Conservation (phyloP, 92 coral and sea anemone species). For the Montipora capitata region DNA sequence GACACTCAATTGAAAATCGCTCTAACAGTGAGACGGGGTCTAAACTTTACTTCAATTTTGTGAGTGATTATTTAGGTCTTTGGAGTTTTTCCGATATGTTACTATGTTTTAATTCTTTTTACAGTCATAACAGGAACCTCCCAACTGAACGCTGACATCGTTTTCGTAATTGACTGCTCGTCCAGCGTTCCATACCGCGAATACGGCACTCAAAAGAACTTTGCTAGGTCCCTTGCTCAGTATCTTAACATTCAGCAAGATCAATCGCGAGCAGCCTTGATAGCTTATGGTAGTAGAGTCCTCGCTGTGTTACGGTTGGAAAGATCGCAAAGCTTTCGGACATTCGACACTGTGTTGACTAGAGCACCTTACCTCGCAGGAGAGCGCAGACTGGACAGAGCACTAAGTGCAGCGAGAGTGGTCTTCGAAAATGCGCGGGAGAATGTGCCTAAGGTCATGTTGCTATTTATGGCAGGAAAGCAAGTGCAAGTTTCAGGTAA, state of each 20-base stretch:
- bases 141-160: conserved; percentile 40
- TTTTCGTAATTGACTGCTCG: conserved; percentile 41
- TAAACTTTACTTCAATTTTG: no score
- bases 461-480: conserved; percentile 83
- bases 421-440: conserved; percentile 54
- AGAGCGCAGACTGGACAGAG: conserved; percentile 71
- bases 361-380: conserved; percentile 74
- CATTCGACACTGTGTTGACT: conserved; percentile 42
- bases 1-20: no score
- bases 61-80: no score
- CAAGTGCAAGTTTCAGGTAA: conserved; percentile 62
- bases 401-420: conserved; percentile 49
- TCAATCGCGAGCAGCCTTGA: conserved; percentile 41
- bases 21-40: no score
- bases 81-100: no score
- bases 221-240: conserved; percentile 33
- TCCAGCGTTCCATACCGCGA: conserved; percentile 30
- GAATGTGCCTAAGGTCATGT: conserved; percentile 73
- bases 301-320: conserved; percentile 20
- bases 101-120: not conserved
- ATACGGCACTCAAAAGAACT: conserved; percentile 30
- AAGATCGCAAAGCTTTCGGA: not conserved
- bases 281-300: conserved; percentile 31
- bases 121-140: conserved; percentile 46
- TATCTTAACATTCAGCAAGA: conserved; percentile 45